Evolutionary conservation across 2,797 vertebrate genomes (phyloP).

Genomic region (Acanthopagrus latus): DNA sequence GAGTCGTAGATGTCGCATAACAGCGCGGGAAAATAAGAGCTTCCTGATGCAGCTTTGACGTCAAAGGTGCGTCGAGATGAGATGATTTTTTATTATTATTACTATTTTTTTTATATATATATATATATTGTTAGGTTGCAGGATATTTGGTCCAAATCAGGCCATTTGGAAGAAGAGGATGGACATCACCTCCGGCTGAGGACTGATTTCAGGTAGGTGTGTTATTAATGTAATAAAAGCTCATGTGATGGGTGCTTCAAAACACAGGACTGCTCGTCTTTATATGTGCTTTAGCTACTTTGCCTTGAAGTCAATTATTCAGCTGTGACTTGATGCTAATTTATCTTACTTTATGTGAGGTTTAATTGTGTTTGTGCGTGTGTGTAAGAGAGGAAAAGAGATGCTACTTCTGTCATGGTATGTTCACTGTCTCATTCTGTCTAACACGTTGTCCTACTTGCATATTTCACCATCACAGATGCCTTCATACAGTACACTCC

Average conservation of each 20-base stretch:
- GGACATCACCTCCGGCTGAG: conserved; percentile 30
- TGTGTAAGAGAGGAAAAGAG: background rate
- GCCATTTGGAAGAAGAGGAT: conserved; percentile 34
- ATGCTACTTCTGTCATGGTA: conserved; percentile 8
- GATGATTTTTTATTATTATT: too few species aligned
- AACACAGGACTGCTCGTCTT: background rate
- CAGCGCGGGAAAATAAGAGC: background rate
- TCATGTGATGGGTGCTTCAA: background rate
- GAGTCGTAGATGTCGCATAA: background rate
- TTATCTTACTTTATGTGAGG: background rate
- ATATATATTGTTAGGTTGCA: conserved; percentile 38
- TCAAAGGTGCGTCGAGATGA: conserved; percentile 18
- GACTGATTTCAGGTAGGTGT: conserved; percentile 52
- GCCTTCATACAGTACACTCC: background rate
- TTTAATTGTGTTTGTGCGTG: background rate
- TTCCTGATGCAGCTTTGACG: conserved; percentile 3
- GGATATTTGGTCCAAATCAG: conserved; percentile 11
- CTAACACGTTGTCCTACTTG: conserved; percentile 13
- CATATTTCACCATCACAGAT: background rate
- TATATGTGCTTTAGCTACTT: conserved; percentile 11
- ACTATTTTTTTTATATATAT: background rate
- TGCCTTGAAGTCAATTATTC: conserved; percentile 21
- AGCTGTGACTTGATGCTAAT: background rate
- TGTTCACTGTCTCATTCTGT: conserved; percentile 1
- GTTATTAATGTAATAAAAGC: background rate